Conservation (phyloP, 2,113 vertebrate species). For the zebrafish (Danio rerio) region DNA sequence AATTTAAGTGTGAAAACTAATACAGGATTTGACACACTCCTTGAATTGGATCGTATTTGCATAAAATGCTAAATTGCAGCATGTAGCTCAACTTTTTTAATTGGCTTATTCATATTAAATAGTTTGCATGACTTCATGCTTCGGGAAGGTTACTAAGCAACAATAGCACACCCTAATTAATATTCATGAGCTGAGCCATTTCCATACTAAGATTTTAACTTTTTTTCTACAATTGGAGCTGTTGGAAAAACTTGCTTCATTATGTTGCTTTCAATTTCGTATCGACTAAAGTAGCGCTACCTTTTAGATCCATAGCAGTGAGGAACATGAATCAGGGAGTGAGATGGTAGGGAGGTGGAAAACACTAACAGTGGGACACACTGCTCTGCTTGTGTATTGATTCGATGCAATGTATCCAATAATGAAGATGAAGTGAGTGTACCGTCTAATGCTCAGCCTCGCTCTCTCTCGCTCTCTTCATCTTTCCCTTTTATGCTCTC, state of each 20-base stretch:
- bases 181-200: not conserved
- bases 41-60: not conserved
- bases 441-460: not conserved
- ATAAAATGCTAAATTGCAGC: too few relatives aligned
- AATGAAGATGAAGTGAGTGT: slow-evolving; percentile 28
- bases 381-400: slow-evolving; percentile 13
- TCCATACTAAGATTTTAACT: not conserved
- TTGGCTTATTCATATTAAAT: slow-evolving; percentile 11
- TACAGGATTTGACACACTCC: not conserved
- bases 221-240: not conserved
- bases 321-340: not conserved
- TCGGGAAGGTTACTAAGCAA: not conserved
- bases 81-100: too few relatives aligned
- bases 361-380: slow-evolving; percentile 24
- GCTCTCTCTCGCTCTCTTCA: slow-evolving; percentile 2
- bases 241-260: not conserved
- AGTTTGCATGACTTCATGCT: not conserved
- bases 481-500: not conserved
- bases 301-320: not conserved
- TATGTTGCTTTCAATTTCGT: slow-evolving; percentile 9
- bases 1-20: not conserved
- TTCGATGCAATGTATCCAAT: slow-evolving; percentile 27
- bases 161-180: not conserved
- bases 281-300: not conserved
- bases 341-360: not conserved